Evolutionary conservation across 1,140 invertebrate species (phyloP).

Genomic region (Drosophila pectinifera): DNA sequence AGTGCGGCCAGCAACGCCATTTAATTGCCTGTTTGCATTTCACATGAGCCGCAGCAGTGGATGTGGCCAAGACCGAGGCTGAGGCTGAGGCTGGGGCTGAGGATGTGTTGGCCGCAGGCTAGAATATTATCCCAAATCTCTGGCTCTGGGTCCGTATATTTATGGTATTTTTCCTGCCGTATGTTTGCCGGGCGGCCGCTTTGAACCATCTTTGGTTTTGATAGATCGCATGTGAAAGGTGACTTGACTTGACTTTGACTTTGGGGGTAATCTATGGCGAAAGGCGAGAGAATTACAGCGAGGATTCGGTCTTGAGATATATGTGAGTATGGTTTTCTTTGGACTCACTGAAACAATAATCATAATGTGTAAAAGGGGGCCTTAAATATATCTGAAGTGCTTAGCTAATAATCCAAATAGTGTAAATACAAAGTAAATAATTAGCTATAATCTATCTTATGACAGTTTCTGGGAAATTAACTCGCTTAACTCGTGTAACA

Average conservation of each 20-base stretch:
- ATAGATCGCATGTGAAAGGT: constrained; percentile 60
- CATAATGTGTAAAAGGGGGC: background rate
- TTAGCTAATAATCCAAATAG: too few relatives aligned
- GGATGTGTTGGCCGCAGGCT: constrained; percentile 43
- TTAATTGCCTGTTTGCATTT: constrained; percentile 83
- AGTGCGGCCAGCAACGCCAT: constrained; percentile 80
- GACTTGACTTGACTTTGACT: constrained; percentile 41
- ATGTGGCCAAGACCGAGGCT: background rate
- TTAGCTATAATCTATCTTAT: background rate
- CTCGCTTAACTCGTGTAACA: constrained; percentile 4
- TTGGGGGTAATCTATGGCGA: constrained; percentile 43
- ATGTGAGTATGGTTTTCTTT: background rate
- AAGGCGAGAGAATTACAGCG: constrained; percentile 28
- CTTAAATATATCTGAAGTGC: background rate
- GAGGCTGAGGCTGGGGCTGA: constrained; percentile 1
- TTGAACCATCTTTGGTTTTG: constrained; percentile 60
- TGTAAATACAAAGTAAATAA: background rate
- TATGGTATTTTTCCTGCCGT: constrained; percentile 59
- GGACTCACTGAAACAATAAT: too few relatives aligned
- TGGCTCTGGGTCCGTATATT: constrained; percentile 40
- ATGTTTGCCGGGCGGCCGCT: constrained; percentile 54
- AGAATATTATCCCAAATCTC: constrained; percentile 51
- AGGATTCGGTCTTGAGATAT: constrained; percentile 6
- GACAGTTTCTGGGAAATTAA: background rate
- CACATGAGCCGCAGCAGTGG: constrained; percentile 62